These are phyloP conservation scores for Brachionus asplanchnoidis DNA, from an alignment of 1,140 invertebrate genomes.

Conservation along the genomic window DNA sequence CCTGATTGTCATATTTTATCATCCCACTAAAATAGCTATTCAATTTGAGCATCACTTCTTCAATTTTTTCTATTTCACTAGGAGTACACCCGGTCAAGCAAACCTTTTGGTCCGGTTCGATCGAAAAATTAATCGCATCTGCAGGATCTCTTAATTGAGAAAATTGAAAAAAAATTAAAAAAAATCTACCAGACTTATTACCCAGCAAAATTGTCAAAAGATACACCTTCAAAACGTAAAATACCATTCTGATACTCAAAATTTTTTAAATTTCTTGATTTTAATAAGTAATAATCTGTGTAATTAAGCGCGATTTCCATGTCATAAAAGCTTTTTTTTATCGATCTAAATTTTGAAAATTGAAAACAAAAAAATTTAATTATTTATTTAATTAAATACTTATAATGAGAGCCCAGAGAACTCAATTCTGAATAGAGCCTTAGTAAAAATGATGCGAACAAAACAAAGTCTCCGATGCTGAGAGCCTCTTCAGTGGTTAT, in stretches of 20 bases:
- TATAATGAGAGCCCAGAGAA: slow-evolving; percentile 96
- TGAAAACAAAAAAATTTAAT: background rate
- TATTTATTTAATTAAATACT: background rate
- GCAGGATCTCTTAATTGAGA: background rate
- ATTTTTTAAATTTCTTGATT: background rate
- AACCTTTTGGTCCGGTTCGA: background rate
- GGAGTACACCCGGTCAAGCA: background rate
- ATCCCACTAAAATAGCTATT: slow-evolving; percentile 29
- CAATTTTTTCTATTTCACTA: background rate
- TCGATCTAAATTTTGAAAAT: background rate
- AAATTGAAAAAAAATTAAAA: background rate
- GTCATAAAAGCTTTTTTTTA: slow-evolving; percentile 19
- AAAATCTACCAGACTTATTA: background rate
- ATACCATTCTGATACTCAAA: background rate
- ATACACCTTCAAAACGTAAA: background rate
- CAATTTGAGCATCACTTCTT: background rate
- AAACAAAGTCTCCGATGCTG: slow-evolving; percentile 85
- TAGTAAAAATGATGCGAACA: slow-evolving; percentile 88
- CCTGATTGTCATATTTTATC: slow-evolving; percentile 17
- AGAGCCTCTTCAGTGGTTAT: slow-evolving; percentile 61
- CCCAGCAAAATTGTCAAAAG: background rate
- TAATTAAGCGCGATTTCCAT: slow-evolving; percentile 26
- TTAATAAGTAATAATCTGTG: background rate
- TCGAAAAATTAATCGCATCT: background rate
- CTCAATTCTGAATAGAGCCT: slow-evolving; percentile 92